Base-by-base conservation (phyloP, 2,888 invertebrate species). In the Callyntrura sp. region DNA sequence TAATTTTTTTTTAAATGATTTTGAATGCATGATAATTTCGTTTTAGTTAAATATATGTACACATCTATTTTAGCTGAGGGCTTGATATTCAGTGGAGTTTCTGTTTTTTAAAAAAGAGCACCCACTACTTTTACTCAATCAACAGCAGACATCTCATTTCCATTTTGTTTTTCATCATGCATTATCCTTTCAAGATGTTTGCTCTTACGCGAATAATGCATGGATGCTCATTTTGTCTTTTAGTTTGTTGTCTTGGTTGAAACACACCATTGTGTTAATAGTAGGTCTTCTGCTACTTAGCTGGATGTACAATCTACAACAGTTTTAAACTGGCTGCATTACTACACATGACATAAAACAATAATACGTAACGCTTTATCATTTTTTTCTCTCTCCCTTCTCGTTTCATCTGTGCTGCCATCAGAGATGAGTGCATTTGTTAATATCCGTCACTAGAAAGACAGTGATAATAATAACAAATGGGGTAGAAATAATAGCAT, bases 371-470 rank as follows among this genome's bases (percentile, higher is more conserved):
- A 35, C n/a, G 70, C 17, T 43, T 43, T 43, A 70, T 43, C n/a
- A 43, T 1, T 43, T 17, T 28, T 35, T 14, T 65, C 14, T 35
- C 35, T 35, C 20, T 11, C 23, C 11, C 14, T 20, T 17, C 23
- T 17, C 14, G 60, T 17, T 20, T 6, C 20, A 57, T 9, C 25
- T 2, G 0, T 25, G 23, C 20, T 12, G 35, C 4, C 28, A 25
- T 70, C 43, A 70, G 8, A 8, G n/a, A 70, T 70, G 35, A 70
- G 17, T 70, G 70, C 70, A 43, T 17, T 70, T 35, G 68, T 35
- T 68, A 68, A 70, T 70, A 70, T 4, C 1, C 43, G n/a, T 70
- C 43, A 70, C 17, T 17, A 2, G 9, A 17, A 60, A n/a, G 8
- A 60, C n/a, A 1, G 60, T 2, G 9, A 17, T 9, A 20, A 70